A percentile compares a stretch with the other conserved stretches of the same genome.
Evolutionary conservation across 1,140 invertebrate genomes (phyloP).

Genomic region (Holcopasites calliopsidis): DNA sequence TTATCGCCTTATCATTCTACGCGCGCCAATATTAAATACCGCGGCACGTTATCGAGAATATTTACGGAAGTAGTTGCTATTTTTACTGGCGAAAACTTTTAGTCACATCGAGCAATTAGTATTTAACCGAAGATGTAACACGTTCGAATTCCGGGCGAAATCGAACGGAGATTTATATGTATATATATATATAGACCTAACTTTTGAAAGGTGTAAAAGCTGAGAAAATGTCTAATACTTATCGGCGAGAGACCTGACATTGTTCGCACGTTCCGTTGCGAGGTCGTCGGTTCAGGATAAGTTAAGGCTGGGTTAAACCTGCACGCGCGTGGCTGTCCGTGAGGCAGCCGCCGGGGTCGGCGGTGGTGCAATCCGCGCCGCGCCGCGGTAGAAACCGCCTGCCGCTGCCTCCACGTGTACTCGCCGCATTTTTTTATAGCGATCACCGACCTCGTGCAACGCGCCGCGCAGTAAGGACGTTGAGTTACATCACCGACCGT

Average conservation of each 20-base stretch:
- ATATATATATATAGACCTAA: too few relatives aligned
- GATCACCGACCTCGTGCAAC: constrained; percentile 80
- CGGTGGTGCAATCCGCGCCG: constrained; percentile 45
- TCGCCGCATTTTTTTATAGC: constrained; percentile 77
- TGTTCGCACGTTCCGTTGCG: constrained; percentile 13
- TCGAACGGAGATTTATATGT: too few relatives aligned
- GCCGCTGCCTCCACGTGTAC: constrained; percentile 77
- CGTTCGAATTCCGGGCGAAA: too few relatives aligned
- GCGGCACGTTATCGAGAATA: too few relatives aligned
- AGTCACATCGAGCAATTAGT: too few relatives aligned
- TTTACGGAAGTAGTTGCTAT: too few relatives aligned
- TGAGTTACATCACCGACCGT: constrained; percentile 74
- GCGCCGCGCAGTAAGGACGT: constrained; percentile 77
- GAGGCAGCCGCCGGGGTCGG: constrained; percentile 67
- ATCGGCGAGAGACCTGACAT: constrained; percentile 8
- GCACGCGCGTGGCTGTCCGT: constrained; percentile 59
- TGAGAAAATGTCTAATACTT: not conserved
- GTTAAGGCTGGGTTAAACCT: constrained; percentile 48
- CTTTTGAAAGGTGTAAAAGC: too few relatives aligned
- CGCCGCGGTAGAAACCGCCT: constrained; percentile 65
- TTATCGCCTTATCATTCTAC: too few relatives aligned
- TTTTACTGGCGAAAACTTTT: too few relatives aligned
- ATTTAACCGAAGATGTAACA: too few relatives aligned
- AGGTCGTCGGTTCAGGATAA: constrained; percentile 41
- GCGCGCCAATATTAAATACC: too few relatives aligned